Evolutionary conservation across 1,140 invertebrate species (phyloP).

Genomic region (Leptonema lineaticorne): DNA sequence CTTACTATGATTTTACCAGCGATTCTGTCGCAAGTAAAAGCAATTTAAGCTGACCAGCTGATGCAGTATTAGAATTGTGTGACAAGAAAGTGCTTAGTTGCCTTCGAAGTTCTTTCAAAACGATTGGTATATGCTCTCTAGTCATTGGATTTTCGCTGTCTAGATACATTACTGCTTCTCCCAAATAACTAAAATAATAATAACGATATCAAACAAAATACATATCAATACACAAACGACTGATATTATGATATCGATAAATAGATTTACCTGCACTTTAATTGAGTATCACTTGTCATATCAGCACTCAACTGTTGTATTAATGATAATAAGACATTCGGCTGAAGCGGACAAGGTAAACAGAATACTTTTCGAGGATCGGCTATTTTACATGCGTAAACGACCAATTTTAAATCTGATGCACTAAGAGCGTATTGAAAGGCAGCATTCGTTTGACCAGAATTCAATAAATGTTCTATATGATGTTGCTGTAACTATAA

Average conservation of each 20-base stretch:
- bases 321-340: conserved; percentile 85
- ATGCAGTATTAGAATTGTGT: conserved; percentile 67
- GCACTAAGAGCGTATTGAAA: conserved; percentile 89
- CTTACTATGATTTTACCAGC: conserved; percentile 45
- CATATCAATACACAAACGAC: not conserved
- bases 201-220: not conserved
- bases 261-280: conserved; percentile 76
- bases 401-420: conserved; percentile 79
- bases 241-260: conserved; percentile 13
- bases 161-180: conserved; percentile 83
- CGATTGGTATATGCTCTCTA: conserved; percentile 78
- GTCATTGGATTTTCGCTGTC: conserved; percentile 76
- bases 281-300: conserved; percentile 78
- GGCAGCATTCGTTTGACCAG: conserved; percentile 79
- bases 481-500: conserved; percentile 65
- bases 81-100: conserved; percentile 72
- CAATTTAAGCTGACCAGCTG: conserved; percentile 71
- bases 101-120: conserved; percentile 72
- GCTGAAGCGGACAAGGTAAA: conserved; percentile 70
- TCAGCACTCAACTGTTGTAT: conserved; percentile 91
- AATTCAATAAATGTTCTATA: conserved; percentile 70
- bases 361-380: conserved; percentile 76
- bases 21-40: conserved; percentile 76
- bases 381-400: conserved; percentile 80
- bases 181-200: conserved; percentile 71